Conservation (phyloP, 2,797 vertebrate species). For the Onychomys arenicola region DNA sequence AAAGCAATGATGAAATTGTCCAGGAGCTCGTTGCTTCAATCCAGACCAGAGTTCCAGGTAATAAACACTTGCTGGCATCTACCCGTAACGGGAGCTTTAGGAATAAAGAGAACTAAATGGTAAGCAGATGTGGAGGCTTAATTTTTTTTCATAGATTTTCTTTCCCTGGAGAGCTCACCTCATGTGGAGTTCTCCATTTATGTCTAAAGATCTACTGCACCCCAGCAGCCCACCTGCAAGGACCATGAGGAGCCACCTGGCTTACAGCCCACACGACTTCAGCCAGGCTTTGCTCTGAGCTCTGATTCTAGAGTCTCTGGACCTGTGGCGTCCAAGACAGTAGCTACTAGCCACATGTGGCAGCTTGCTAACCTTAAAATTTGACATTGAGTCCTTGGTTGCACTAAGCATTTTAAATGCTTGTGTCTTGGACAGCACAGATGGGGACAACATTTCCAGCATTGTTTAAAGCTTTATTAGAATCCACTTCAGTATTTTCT, state of each 20-base stretch:
- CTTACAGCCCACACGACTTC: not conserved
- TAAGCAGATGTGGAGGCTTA: not conserved
- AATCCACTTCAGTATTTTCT: not conserved
- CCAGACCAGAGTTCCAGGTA: conserved; percentile 88
- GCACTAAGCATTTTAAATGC: not conserved
- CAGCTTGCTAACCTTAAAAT: conserved; percentile 5
- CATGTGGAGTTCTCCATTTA: not conserved
- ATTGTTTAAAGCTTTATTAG: not conserved
- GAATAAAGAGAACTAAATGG: conserved; percentile 36
- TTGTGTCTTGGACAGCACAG: not conserved
- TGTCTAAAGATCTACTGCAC: not conserved
- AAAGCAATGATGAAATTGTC: conserved; percentile 91
- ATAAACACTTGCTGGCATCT: not conserved
- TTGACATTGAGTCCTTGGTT: not conserved
- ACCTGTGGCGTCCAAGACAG: not conserved
- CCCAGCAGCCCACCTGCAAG: not conserved
- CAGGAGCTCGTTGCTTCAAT: conserved; percentile 88
- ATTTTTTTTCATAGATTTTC: not conserved
- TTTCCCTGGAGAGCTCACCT: not conserved
- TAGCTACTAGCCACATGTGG: not conserved
- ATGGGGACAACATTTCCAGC: not conserved
- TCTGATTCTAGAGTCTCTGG: not conserved
- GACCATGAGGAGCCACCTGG: not conserved
- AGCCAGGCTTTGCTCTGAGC: not conserved
- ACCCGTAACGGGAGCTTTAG: not conserved